Conservation (phyloP, 2,888 invertebrate genomes). For the Anagyrus pseudococci region DNA sequence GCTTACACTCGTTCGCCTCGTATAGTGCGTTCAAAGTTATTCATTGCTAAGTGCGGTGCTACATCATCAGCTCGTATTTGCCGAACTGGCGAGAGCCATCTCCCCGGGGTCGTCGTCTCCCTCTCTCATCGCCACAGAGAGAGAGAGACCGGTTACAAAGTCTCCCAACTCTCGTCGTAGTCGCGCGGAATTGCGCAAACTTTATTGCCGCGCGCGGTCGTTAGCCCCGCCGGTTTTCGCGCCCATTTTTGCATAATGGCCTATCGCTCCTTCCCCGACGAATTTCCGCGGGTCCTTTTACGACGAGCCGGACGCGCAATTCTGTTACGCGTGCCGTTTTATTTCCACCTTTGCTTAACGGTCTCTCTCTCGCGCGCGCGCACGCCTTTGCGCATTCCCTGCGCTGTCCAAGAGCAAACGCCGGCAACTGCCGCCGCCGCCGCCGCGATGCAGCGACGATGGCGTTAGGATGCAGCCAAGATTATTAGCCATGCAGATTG, state of each 20-base stretch:
- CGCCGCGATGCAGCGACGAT: background rate
- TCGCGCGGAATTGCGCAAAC: background rate
- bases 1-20: background rate
- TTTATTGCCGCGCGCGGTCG: background rate
- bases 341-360: conserved; percentile 24
- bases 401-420: background rate
- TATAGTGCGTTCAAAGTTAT: background rate
- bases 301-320: background rate
- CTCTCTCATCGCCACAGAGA: background rate
- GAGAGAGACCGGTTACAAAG: background rate
- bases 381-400: background rate
- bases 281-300: conserved; percentile 9
- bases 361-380: background rate
- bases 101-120: too few species aligned
- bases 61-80: background rate
- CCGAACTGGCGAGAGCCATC: too few species aligned
- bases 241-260: background rate
- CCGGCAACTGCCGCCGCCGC: too few species aligned
- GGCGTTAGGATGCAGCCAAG: conserved; percentile 35
- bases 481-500: conserved; percentile 52
- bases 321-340: conserved; percentile 11
- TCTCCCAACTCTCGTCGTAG: background rate
- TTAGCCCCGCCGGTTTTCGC: background rate
- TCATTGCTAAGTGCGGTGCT: conserved; percentile 1
- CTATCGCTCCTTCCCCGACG: background rate